Conservation (phyloP, 2,113 vertebrate genomes). For the Mesocricetus auratus region DNA sequence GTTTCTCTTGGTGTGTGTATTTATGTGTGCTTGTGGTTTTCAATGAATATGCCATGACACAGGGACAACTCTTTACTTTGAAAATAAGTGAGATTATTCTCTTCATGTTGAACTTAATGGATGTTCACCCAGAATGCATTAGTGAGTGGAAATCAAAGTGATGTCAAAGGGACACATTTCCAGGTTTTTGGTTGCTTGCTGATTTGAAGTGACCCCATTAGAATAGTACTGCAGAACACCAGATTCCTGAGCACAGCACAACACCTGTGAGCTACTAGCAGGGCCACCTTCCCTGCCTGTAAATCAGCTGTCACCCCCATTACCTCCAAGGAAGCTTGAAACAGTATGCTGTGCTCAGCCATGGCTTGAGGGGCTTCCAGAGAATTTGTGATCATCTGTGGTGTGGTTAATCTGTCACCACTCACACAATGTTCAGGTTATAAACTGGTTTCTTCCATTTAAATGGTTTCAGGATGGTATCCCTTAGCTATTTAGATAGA, state of each 20-base stretch:
- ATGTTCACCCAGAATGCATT: accelerated
- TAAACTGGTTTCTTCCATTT: background rate
- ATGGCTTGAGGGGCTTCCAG: background rate
- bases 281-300: accelerated
- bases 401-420: background rate
- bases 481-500: background rate
- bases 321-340: background rate
- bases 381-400: background rate
- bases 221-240: background rate
- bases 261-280: accelerated
- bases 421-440: background rate
- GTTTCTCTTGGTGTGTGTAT: background rate
- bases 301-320: background rate
- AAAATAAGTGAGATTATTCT: too few relatives aligned
- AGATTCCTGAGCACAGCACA: background rate
- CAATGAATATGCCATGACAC: background rate
- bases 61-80: background rate
- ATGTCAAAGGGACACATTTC: background rate
- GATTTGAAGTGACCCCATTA: background rate
- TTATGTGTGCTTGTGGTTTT: too few relatives aligned
- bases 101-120: background rate
- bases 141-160: background rate
- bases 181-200: background rate
- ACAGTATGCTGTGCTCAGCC: background rate
- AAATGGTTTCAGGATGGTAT: background rate